Conservation (phyloP, 1,140 invertebrate species). For the Samia ricini region DNA sequence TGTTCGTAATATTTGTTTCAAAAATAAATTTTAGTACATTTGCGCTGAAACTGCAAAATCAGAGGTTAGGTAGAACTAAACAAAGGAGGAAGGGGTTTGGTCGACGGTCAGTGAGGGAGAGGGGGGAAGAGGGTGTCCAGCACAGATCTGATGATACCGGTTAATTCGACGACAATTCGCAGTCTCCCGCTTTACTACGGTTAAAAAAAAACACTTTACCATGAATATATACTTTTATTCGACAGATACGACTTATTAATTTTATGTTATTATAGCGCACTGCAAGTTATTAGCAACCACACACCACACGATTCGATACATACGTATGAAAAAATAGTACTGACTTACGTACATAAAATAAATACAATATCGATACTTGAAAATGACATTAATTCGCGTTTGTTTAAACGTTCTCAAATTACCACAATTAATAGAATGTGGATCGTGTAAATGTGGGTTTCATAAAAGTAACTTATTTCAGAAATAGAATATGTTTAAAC, state of each 20-base stretch:
- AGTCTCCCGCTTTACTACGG: conserved; percentile 38
- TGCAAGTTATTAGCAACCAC: too few relatives aligned
- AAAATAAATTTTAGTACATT: neutral
- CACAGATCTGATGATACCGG: conserved; percentile 52
- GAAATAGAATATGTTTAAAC: too few relatives aligned
- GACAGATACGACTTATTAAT: too few relatives aligned
- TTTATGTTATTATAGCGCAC: neutral
- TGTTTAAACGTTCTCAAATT: too few relatives aligned
- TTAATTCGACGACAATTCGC: conserved; percentile 71
- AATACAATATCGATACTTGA: too few relatives aligned
- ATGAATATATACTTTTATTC: neutral
- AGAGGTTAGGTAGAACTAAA: conserved; percentile 28
- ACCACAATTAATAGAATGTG: too few relatives aligned
- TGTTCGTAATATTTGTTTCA: neutral
- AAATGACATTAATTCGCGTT: too few relatives aligned
- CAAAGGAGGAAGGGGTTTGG: conserved; percentile 13
- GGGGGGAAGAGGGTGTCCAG: conserved; percentile 29
- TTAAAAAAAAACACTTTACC: conserved; percentile 28
- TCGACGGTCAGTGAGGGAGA: conserved; percentile 16
- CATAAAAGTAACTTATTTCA: too few relatives aligned
- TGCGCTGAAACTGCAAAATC: conserved; percentile 11
- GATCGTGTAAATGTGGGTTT: too few relatives aligned
- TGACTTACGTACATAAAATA: too few relatives aligned
- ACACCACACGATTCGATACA: too few relatives aligned
- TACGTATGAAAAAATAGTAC: too few relatives aligned